phyloP scores from a whole-genome alignment of 2,888 invertebrate genomes.

The Tenodera sinensis region DNA sequence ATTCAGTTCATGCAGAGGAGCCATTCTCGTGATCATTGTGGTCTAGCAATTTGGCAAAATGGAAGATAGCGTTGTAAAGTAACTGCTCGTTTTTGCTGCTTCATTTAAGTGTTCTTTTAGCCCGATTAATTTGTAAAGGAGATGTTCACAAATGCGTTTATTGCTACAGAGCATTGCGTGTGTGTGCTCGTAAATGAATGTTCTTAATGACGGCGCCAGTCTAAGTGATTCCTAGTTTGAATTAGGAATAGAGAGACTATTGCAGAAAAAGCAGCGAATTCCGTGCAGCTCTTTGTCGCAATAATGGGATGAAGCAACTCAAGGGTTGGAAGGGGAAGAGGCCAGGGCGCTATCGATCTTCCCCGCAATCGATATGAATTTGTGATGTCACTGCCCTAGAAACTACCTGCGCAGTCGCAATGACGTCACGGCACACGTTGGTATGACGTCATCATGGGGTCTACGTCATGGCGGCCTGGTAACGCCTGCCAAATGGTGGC shows the following conservation, averaged over 20 bases:
- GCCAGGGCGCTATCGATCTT: background rate
- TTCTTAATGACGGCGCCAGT: background rate
- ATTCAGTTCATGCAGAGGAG: too few species aligned
- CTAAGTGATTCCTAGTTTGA: background rate
- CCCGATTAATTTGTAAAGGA: too few species aligned
- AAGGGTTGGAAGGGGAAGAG: background rate
- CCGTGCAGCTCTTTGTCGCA: background rate
- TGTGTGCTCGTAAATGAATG: too few species aligned
- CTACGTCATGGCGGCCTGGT: background rate
- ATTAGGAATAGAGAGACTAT: background rate
- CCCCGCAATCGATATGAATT: background rate
- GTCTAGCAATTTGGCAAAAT: too few species aligned
- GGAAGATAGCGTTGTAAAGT: too few species aligned
- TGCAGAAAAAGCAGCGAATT: background rate
- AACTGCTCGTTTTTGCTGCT: too few species aligned
- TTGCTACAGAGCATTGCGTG: too few species aligned
- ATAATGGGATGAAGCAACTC: background rate
- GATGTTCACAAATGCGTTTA: too few species aligned
- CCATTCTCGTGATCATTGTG: too few species aligned
- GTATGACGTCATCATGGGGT: background rate
- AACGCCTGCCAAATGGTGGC: background rate
- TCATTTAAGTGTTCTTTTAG: too few species aligned
- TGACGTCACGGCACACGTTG: background rate
- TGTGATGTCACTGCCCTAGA: background rate
- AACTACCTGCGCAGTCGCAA: background rate